Base-by-base conservation (phyloP, 1,140 invertebrate species). In the Limonius californicus region DNA sequence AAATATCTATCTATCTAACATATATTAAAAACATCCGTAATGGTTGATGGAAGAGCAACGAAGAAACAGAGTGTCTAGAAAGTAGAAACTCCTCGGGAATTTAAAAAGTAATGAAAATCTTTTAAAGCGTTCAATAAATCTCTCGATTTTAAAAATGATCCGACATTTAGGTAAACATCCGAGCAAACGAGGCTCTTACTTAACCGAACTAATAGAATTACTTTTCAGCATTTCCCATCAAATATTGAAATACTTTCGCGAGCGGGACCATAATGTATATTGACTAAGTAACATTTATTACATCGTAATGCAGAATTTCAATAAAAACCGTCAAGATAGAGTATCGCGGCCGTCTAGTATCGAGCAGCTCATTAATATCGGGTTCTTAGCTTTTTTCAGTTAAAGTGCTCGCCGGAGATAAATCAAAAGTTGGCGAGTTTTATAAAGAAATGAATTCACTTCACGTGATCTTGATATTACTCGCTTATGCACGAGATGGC, bases 321-420 rank as follows among this genome's bases (percentile, higher is more conserved):
- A 39, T 39, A 39, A 39, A 27, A 39, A 39, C 35, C 35, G n/a
- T 14, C 35, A 12, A 12, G 35, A 39, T 39, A 12, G 35, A 39
- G 35, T 39, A 39, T 39, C 35, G n/a, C 8, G 35, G n/a, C 8
- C 35, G 35, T 12, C 35, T 39, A 39, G n/a, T 39, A 39, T 39
- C n/a, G 35, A 39, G n/a, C 35, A 39, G 35, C 35, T 39, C 35
- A 39, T 39, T 39, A 39, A 39, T 39, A 39, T 39, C n/a, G n/a
- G 35, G 35, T 39, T 39, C 35, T 39, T 39, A 39, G 35, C 35
- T 39, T 39, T 39, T 39, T 39, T 39, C 23, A 39, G 35, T 39
- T 39, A 39, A 39, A 39, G 35, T 39, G 35, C 35, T 39, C n/a
- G 35, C 2, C n/a, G 35, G n/a, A 39, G 35, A 39, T 39, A 39